Evolutionary conservation across 1,140 invertebrate species (phyloP).

Genomic region (Pissodes strobi): DNA sequence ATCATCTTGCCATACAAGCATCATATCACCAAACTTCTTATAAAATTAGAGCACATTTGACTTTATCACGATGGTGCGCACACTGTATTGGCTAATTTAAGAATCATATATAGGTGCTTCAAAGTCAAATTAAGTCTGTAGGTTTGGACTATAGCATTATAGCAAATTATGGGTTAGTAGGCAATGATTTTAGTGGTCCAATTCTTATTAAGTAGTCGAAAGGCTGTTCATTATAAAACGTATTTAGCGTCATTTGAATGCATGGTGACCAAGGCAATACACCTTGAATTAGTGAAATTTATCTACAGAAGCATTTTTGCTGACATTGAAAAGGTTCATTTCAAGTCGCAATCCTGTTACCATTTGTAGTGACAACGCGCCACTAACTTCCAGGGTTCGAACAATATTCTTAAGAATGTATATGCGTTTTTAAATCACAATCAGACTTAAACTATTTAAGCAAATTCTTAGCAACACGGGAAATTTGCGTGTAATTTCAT

Average conservation of each 20-base stretch:
- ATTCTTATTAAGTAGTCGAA: neutral
- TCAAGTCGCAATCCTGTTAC: conserved; percentile 32
- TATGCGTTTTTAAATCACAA: conserved; percentile 8
- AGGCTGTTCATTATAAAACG: conserved; percentile 1
- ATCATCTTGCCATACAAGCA: conserved; percentile 1
- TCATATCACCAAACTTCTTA: neutral
- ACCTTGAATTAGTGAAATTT: conserved; percentile 51
- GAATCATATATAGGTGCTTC: neutral
- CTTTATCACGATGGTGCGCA: too few relatives aligned
- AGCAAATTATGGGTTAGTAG: conserved; percentile 14
- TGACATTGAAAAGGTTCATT: conserved; percentile 50
- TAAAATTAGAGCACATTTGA: conserved; percentile 1
- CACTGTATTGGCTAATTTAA: neutral
- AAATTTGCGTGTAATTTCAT: conserved; percentile 5
- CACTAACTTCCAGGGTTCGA: conserved; percentile 50
- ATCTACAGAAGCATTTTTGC: conserved; percentile 48
- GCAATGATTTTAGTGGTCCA: conserved; percentile 47
- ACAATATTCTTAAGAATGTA: conserved; percentile 37
- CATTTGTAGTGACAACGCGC: conserved; percentile 51
- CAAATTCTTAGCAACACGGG: neutral
- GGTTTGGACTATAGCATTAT: neutral
- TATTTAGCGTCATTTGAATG: conserved; percentile 41
- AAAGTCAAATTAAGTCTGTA: neutral
- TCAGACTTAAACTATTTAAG: neutral
- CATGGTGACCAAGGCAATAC: conserved; percentile 45